Evolutionary conservation across 2,888 invertebrate species (phyloP), one percentile per base, ranked within the genome.

Genomic region (Nephrotoma flavescens): DNA sequence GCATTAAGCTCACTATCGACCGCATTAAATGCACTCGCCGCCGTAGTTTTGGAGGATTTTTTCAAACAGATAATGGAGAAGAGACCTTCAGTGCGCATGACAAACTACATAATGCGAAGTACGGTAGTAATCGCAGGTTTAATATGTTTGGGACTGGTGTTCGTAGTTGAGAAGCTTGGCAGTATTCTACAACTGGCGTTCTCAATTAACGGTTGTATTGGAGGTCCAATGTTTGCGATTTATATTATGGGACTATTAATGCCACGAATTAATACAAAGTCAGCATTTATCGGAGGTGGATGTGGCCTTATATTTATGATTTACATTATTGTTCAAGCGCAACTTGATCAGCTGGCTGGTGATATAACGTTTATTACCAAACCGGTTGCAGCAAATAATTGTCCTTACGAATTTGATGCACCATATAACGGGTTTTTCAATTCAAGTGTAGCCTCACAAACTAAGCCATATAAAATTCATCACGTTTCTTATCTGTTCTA

Each of bases 171-270:
- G 19, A 83, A 15, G 83, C 83, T 83, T 83, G 83, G 83, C 6
- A 83, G 31, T 31, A 83, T 83, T 19, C 11, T 83, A 19, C 83
- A 83, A 83, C 83, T 83, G 6, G 3, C 83, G 15, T 1, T 83
- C 4, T 9, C 83, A 15, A 15, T 83, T 83, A 19, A 4, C 19
- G 19, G 31, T 19, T 5, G 19, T 31, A 83, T 12, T 31, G 7
- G 4, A 92, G 95, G 95, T 0, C 95, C 95, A 0, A 93, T 95
- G 86, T 91, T 95, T 2, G 96, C 95, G 85, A 94, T 96, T 86
- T 96, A 96, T 89, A 92, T 94, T 0, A 93, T 96, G 89, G 95
- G 95, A 0, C 93, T 95, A 0, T 92, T 92, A 52, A 71, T 95
- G 90, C 95, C 95, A 0, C 95, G 94, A 93, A 92, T 94, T 0